phyloP scores from a whole-genome alignment of 2,797 vertebrate genomes.

The Nasua narica region DNA sequence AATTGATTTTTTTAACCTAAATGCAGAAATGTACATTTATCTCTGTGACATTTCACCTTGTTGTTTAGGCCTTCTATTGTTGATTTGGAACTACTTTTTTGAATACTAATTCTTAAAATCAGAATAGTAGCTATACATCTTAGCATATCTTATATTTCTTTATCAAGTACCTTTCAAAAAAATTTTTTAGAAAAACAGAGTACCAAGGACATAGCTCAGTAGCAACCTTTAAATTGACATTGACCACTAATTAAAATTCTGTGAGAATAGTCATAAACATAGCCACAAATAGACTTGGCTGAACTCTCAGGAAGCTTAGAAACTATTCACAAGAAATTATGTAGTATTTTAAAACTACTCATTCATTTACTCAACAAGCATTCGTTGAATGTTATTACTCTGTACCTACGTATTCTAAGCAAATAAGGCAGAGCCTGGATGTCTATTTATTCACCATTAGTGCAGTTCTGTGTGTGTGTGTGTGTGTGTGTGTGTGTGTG shows the following conservation, averaged over 20 bases:
- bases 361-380: not conserved
- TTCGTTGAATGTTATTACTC: not conserved
- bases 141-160: not conserved
- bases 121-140: not conserved
- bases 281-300: not conserved
- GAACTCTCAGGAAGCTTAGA: not conserved
- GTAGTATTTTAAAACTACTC: not conserved
- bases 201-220: not conserved
- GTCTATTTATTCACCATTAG: not conserved
- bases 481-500: not conserved
- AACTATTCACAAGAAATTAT: slow-evolving; percentile 25
- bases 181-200: not conserved
- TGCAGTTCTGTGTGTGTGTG: not conserved
- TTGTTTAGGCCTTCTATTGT: not conserved
- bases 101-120: not conserved
- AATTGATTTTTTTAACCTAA: slow-evolving; percentile 12
- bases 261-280: not conserved
- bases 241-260: not conserved
- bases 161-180: not conserved
- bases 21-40: not conserved
- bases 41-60: slow-evolving; percentile 1
- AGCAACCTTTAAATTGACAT: not conserved
- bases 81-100: not conserved
- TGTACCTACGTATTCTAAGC: not conserved
- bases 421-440: not conserved